These are phyloP conservation scores for Phymorhynchus buccinoides DNA, from an alignment of 1,140 invertebrate genomes.

Conservation along the genomic window DNA sequence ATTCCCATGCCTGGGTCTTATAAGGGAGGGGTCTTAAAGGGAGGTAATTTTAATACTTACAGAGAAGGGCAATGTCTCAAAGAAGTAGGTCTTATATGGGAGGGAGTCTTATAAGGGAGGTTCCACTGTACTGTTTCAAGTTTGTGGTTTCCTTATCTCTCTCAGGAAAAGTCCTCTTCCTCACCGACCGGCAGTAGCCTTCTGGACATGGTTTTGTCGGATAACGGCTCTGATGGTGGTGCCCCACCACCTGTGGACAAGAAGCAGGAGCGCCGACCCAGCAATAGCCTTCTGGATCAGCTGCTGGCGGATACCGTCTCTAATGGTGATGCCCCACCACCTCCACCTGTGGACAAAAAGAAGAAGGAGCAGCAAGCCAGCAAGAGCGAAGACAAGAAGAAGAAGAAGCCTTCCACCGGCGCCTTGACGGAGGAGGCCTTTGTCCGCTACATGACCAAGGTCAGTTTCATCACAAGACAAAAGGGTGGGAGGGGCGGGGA, in stretches of 20 bases:
- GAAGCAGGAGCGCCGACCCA: neutral
- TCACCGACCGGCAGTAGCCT: neutral
- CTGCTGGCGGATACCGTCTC: neutral
- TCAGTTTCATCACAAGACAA: slow-evolving; percentile 18
- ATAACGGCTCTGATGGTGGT: neutral
- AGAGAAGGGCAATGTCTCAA: too few species aligned
- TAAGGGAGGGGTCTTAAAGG: too few species aligned
- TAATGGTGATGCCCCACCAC: neutral
- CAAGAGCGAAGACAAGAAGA: neutral
- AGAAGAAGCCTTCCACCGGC: neutral
- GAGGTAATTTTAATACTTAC: too few species aligned
- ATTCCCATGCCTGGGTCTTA: too few species aligned
- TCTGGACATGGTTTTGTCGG: neutral
- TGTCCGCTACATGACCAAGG: neutral
- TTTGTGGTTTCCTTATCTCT: too few species aligned
- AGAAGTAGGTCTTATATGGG: too few species aligned
- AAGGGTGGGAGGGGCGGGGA: too few species aligned
- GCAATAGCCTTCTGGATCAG: neutral
- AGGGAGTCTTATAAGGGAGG: too few species aligned
- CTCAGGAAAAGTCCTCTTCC: neutral
- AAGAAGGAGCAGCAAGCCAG: neutral
- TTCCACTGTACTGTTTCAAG: too few species aligned
- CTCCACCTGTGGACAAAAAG: too few species aligned
- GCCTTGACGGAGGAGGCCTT: neutral
- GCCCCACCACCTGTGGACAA: neutral